Evolutionary conservation across 2,888 invertebrate species (phyloP).

Genomic region (Perizoma flavofasciatum): DNA sequence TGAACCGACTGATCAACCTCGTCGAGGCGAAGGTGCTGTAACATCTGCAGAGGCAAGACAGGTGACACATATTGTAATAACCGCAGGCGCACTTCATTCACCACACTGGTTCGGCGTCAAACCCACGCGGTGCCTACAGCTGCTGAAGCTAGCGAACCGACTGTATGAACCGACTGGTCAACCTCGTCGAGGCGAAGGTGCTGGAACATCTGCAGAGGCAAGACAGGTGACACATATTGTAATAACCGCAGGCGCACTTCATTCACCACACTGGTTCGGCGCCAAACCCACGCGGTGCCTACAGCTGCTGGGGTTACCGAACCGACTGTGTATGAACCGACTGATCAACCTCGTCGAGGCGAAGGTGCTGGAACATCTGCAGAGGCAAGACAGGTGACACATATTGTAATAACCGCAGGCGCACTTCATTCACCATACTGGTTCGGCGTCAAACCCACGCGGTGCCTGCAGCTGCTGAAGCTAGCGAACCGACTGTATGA

Average conservation of each 20-base stretch:
- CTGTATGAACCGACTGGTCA: constrained; percentile 93
- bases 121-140: constrained; percentile 91
- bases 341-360: constrained; percentile 94
- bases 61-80: neutral
- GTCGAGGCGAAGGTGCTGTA: constrained; percentile 94
- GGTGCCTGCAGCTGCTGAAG: constrained; percentile 94
- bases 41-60: constrained; percentile 21
- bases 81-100: too few relatives aligned
- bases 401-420: too few relatives aligned
- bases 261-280: too few relatives aligned
- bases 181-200: constrained; percentile 93
- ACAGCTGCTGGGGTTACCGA: constrained; percentile 94
- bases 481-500: constrained; percentile 94
- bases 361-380: constrained; percentile 87
- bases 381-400: constrained; percentile 6
- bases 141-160: constrained; percentile 95
- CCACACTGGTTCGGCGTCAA: too few relatives aligned
- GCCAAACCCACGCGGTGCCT: constrained; percentile 84
- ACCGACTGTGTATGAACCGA: constrained; percentile 94
- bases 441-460: constrained; percentile 88
- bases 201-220: constrained; percentile 84
- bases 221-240: constrained; percentile 55
- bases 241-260: too few relatives aligned
- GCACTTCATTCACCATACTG: too few relatives aligned
- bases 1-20: constrained; percentile 93